Percentiles rank a stretch among this genome's conserved stretches.
These are phyloP conservation scores for Anoplolepis gracilipes DNA, from an alignment of 1,140 invertebrate species.

Conservation along the genomic window DNA sequence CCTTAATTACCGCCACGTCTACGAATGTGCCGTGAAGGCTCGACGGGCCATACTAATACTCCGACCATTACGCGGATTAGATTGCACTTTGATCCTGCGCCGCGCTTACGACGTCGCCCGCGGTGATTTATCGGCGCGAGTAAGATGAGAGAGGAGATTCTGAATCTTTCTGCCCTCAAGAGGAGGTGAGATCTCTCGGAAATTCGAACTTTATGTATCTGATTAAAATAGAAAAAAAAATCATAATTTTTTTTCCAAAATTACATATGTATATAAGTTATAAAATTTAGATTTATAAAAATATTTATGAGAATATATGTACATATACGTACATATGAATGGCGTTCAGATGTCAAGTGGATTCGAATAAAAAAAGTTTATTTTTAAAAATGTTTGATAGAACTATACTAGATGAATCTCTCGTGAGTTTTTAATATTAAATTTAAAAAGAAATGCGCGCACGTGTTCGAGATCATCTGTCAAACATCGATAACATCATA, in stretches of 20 bases:
- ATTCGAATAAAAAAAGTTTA: too few relatives aligned
- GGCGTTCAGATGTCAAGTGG: too few relatives aligned
- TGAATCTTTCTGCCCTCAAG: neutral
- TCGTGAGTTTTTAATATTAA: too few relatives aligned
- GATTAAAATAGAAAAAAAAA: neutral
- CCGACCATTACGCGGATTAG: conserved; percentile 62
- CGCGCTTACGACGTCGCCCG: conserved; percentile 31
- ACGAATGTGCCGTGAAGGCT: neutral
- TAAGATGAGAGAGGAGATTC: conserved; percentile 11
- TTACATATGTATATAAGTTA: too few relatives aligned
- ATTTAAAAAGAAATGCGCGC: too few relatives aligned
- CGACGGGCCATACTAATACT: conserved; percentile 60
- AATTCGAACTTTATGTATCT: neutral
- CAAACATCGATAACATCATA: too few relatives aligned
- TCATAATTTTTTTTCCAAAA: neutral
- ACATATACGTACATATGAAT: too few relatives aligned
- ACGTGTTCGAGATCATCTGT: too few relatives aligned
- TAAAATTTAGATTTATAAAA: too few relatives aligned
- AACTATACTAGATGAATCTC: too few relatives aligned
- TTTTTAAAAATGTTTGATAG: too few relatives aligned
- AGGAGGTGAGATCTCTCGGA: neutral
- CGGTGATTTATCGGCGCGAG: conserved; percentile 21
- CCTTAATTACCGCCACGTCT: conserved; percentile 59
- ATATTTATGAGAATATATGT: too few relatives aligned
- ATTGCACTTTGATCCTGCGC: conserved; percentile 63